Percentiles rank a stretch among this genome's conserved stretches.
Conservation (phyloP, 2,797 vertebrate species). For the Parambassis ranga region DNA sequence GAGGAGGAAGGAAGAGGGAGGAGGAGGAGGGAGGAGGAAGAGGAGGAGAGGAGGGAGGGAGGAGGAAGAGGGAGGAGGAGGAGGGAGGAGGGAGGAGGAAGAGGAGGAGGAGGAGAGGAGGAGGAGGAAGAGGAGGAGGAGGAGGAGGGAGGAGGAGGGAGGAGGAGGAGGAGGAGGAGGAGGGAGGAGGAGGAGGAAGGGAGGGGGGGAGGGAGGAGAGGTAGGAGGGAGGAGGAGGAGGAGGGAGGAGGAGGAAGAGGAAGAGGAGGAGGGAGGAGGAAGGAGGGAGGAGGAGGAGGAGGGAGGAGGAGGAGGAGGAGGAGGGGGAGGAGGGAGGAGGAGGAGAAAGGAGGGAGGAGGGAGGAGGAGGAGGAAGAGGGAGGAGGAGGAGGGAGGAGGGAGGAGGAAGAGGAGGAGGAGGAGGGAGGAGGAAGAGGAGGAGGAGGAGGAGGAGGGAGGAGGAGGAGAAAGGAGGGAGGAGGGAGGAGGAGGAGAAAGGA, state of each 20-base stretch:
- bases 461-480: too few species aligned
- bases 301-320: background rate
- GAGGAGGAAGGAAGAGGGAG: too few species aligned
- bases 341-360: too few species aligned
- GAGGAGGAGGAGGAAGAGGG: background rate
- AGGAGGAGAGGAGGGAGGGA: background rate
- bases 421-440: background rate
- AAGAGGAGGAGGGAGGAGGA: too few species aligned
- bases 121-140: background rate
- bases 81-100: background rate
- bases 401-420: background rate
- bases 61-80: background rate
- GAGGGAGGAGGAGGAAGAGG: background rate
- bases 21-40: too few species aligned
- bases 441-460: background rate
- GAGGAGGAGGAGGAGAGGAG: too few species aligned
- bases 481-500: background rate
- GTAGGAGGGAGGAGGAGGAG: constrained; percentile 74
- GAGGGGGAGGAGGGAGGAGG: background rate
- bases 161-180: background rate
- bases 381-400: too few species aligned
- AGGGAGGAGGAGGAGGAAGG: background rate
- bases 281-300: background rate
- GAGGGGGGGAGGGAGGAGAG: constrained; percentile 59
- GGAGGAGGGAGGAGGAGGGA: too few species aligned